Evolutionary conservation across 2,113 vertebrate species (phyloP).

Genomic region (Gallinago paraguaiae): DNA sequence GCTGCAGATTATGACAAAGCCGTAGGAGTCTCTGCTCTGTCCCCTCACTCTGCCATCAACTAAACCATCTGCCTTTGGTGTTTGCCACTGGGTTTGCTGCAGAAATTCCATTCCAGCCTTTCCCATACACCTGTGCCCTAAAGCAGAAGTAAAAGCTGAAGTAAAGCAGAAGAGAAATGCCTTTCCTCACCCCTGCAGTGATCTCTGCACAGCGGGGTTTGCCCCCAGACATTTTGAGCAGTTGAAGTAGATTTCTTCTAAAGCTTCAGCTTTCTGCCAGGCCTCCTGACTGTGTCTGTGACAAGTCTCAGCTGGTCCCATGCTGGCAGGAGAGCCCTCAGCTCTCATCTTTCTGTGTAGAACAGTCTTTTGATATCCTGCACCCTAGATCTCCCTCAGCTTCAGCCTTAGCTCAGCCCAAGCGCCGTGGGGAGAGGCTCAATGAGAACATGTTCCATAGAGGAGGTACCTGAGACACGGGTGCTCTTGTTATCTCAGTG

Average conservation of each 20-base stretch:
- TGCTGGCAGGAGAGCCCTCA: background rate
- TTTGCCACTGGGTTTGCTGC: background rate
- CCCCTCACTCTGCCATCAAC: background rate
- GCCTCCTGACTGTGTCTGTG: background rate
- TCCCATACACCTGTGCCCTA: background rate
- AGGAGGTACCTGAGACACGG: background rate
- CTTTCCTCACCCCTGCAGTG: background rate
- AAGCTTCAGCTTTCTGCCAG: background rate
- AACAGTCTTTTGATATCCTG: background rate
- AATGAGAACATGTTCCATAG: background rate
- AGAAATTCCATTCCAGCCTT: background rate
- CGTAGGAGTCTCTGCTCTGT: background rate
- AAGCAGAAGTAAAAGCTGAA: background rate
- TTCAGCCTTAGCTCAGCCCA: background rate
- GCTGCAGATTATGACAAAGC: background rate
- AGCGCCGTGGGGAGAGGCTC: background rate
- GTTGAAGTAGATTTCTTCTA: background rate
- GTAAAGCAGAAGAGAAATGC: background rate
- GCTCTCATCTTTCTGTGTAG: fast-evolving
- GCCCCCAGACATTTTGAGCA: background rate
- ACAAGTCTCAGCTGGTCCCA: background rate
- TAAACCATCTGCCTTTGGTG: background rate
- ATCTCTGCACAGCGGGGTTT: background rate
- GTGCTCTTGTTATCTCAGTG: background rate
- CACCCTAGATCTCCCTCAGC: background rate